Evolutionary conservation across 2,113 vertebrate genomes (phyloP).

Genomic region (Polypterus senegalus): DNA sequence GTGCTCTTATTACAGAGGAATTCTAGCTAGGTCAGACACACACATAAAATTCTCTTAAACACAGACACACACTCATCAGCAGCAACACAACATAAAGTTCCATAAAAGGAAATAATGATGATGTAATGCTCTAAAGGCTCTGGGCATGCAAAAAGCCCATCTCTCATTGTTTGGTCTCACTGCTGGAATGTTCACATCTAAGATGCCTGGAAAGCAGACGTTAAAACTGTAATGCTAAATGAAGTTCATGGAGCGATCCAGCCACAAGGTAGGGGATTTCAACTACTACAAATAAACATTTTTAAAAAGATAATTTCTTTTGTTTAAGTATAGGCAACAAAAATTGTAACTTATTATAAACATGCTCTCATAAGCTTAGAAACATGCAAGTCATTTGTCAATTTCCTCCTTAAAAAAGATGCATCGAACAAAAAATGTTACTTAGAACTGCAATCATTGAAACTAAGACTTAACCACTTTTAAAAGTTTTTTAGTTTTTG

Average conservation of each 20-base stretch:
- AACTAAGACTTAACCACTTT: too few relatives aligned
- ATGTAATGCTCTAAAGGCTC: conserved; percentile 85
- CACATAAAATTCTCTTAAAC: conserved; percentile 11
- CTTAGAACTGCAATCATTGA: too few relatives aligned
- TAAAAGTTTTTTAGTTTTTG: too few relatives aligned
- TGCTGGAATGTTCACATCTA: conserved; percentile 71
- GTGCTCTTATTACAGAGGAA: conserved; percentile 14
- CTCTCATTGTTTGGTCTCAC: conserved; percentile 80
- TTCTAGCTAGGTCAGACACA: conserved; percentile 34
- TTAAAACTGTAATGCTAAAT: conserved; percentile 22
- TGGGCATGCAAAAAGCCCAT: conserved; percentile 59
- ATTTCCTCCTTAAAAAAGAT: too few relatives aligned
- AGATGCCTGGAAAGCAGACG: conserved; percentile 35
- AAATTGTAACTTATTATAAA: too few relatives aligned
- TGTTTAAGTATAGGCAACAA: not conserved
- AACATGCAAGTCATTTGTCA: too few relatives aligned
- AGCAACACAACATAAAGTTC: conserved; percentile 57
- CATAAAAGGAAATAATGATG: conserved; percentile 85
- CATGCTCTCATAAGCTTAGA: too few relatives aligned
- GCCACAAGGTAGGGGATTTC: conserved; percentile 14
- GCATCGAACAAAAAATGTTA: too few relatives aligned
- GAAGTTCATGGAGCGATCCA: conserved; percentile 28
- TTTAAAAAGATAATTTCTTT: conserved; percentile 1
- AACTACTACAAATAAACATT: not conserved
- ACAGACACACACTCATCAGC: conserved; percentile 28